A percentile compares a stretch with the other conserved stretches of the same genome.
Evolutionary conservation across 1,140 invertebrate genomes (phyloP).

Genomic region (Octopus sinensis): DNA sequence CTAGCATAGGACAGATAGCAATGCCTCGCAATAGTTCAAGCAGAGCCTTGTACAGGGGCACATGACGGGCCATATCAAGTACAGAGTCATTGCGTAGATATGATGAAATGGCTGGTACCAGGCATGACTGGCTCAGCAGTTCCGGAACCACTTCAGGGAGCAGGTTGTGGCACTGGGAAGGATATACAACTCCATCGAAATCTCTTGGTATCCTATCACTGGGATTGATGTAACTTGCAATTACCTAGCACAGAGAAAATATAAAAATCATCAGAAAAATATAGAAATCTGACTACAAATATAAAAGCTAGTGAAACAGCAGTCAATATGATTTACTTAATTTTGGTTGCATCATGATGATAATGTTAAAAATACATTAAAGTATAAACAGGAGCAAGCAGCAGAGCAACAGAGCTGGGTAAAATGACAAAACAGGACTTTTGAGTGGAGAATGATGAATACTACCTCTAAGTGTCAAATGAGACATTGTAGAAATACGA

Average conservation of each 20-base stretch:
- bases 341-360: no score
- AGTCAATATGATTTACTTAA: no score
- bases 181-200: conserved; percentile 30
- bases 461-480: no score
- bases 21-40: conserved; percentile 78
- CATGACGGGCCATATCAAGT: conserved; percentile 89
- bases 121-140: conserved; percentile 75
- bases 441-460: no score
- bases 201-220: conserved; percentile 55
- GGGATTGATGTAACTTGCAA: conserved; percentile 83
- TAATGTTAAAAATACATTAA: no score
- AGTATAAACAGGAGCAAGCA: no score
- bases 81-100: conserved; percentile 93
- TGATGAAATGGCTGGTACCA: conserved; percentile 83
- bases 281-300: neutral
- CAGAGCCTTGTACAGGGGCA: conserved; percentile 83
- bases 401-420: no score
- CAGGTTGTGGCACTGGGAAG: conserved; percentile 32
- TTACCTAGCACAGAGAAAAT: conserved; percentile 57
- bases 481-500: no score
- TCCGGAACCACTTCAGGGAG: conserved; percentile 67
- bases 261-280: neutral
- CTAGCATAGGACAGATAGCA: conserved; percentile 68
- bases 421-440: no score
- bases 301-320: no score